Evolutionary conservation across 53 echinoderm and acorn worm genomes (phyloP).

Genomic region (Paelopatides confundens): DNA sequence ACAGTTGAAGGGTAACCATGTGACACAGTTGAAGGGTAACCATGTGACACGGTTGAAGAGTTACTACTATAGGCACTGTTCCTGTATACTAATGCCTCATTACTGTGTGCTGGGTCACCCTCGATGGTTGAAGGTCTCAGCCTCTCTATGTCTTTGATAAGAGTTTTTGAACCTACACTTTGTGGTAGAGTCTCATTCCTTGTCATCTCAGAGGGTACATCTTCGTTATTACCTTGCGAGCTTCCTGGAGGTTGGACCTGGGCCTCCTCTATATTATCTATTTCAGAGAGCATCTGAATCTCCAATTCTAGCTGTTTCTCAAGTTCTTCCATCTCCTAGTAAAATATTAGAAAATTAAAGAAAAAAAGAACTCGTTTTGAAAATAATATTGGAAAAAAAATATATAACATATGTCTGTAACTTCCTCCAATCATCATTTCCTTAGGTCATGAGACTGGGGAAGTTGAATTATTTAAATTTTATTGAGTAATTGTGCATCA

Average conservation of each 20-base stretch:
- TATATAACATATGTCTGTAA: too few relatives aligned
- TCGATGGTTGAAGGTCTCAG: not conserved
- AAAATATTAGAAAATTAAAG: not conserved
- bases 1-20: too few relatives aligned
- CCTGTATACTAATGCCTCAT: not conserved
- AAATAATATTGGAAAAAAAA: too few relatives aligned
- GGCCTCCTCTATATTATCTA: not conserved
- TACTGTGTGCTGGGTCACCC: not conserved
- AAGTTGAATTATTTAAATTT: too few relatives aligned
- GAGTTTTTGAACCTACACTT: not conserved
- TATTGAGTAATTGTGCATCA: too few relatives aligned
- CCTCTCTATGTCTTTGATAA: not conserved
- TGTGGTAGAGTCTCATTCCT: slow-evolving; percentile 9
- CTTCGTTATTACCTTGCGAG: not conserved
- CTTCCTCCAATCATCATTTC: too few relatives aligned
- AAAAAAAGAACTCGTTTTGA: not conserved
- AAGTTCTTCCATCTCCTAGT: slow-evolving; percentile 89
- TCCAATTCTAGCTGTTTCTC: slow-evolving; percentile 82
- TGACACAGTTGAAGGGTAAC: too few relatives aligned
- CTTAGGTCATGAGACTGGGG: too few relatives aligned
- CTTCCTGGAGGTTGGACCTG: not conserved
- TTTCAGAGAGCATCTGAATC: slow-evolving; percentile 78
- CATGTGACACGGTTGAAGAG: too few relatives aligned
- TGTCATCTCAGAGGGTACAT: slow-evolving; percentile 4
- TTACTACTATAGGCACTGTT: too few relatives aligned